Evolutionary conservation across 2,888 invertebrate species (phyloP).

Genomic region (Tetragnatha montana): DNA sequence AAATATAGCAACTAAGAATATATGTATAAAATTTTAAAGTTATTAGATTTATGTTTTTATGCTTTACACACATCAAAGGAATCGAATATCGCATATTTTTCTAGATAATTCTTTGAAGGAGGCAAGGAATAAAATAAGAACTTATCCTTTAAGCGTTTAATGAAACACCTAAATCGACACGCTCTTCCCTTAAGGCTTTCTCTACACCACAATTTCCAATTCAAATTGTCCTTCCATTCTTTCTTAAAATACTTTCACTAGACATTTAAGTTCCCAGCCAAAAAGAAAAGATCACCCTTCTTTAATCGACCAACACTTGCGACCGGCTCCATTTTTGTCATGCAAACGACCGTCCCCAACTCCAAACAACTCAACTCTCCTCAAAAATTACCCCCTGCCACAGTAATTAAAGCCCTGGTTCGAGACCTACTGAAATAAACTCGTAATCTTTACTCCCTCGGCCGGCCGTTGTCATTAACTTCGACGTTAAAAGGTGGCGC

Average conservation of each 20-base stretch:
- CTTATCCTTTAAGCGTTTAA: neutral
- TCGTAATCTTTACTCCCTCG: conserved; percentile 18
- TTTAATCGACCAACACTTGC: conserved; percentile 40
- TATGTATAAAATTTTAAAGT: too few species aligned
- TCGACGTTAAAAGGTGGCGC: conserved; percentile 50
- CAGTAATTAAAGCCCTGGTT: conserved; percentile 37
- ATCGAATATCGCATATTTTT: too few species aligned
- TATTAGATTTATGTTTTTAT: too few species aligned
- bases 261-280: conserved; percentile 2
- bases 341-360: conserved; percentile 28
- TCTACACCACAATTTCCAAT: conserved; percentile 33
- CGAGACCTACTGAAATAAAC: conserved; percentile 12
- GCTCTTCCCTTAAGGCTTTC: neutral
- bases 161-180: conserved; percentile 12
- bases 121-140: too few species aligned
- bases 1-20: too few species aligned
- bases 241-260: conserved; percentile 18
- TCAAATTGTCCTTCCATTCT: conserved; percentile 29
- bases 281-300: conserved; percentile 29
- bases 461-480: conserved; percentile 30
- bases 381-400: conserved; percentile 37
- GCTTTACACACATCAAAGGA: too few species aligned
- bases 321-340: conserved; percentile 49
- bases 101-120: too few species aligned
- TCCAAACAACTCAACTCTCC: conserved; percentile 19